Base-by-base conservation (phyloP, 1,140 invertebrate genomes). In the Leguminivora glycinivorella region DNA sequence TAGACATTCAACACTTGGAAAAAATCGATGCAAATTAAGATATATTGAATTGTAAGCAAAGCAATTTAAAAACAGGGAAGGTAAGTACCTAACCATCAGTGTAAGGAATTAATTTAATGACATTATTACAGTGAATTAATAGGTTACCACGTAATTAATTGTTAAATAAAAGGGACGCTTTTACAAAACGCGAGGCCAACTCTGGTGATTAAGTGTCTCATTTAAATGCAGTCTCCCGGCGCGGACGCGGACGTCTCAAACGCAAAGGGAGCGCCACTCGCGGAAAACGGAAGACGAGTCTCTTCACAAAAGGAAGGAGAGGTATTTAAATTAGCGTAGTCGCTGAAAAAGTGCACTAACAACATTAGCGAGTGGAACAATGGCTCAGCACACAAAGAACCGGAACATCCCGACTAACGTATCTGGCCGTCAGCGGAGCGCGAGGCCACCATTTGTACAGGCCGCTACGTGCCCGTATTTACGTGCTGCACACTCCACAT, bases 251-350 rank as follows among this genome's bases (percentile, higher is more conserved):
- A 83, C 83, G 83, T 85, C 85, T 88, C 84, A 83, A 90, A 91
- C 85, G 87, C 82, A 87, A 90, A 91, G 82, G 88, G 85, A 87
- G 76, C 76, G 79, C 43, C 76, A 72, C 84, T 85, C 85, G 83
- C 83, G 88, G 89, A 84, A 89, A 91, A 86, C 89, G 89, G 89
- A 91, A 91, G 89, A 90, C 84, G 84, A 83, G 79, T 85, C 87
- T 87, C 83, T 78, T 83, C 81, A 86, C 83, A 88, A 90, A 90
- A 88, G 87, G 86, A 89, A 89, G 75, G 79, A 88, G 83, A 87
- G 84, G 84, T 89, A 91, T 91, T 91, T 91, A 90, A 90, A 91
- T 91, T 90, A 91, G 88, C 83, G 84, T 90, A 83, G 84, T 88
- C 87, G 79, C 79, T 87, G 83, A 91, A 91, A 91, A 91, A 89